Base-by-base conservation (phyloP, 64 coral and sea anemone species). In the Montipora cactus region DNA sequence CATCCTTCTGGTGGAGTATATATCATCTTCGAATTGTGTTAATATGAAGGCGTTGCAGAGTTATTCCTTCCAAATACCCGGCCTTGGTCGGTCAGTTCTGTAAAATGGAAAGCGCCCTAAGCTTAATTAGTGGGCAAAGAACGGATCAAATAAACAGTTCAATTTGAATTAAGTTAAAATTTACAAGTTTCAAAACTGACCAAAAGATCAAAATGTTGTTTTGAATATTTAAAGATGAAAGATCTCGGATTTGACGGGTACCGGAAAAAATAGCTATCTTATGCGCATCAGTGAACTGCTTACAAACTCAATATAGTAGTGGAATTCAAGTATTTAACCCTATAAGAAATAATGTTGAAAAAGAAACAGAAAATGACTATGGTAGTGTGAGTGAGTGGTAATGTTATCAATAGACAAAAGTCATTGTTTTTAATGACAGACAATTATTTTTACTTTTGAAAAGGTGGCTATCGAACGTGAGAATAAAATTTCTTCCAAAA, bases 221-320 rank as follows among this genome's bases (percentile, higher is more conserved):
- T 86, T 86, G 66, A 86, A 86, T 86, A 50, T 86, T 86, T 86
- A 71, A 86, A 86, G 18, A 71, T 71, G 18, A 71, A 86, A 70
- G 37, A 52, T 70, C 10, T 86, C 66, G 13, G 44, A 71, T 49
- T 47, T 45, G n/a, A 72, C 82, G 45, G 82, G 82, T 86, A 86
- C 82, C 82, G 46, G 66, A 47, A 12, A 68, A 58, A 19, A 48
- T 59, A 46, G 3, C 4, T 6, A 55, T 10, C 61, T 47, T 84
- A 69, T 21, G 44, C 44, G 19, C 53, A 81, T 47, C 5, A 49
- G 28, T 4, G 12, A 76, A 71, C 19, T 23, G 5, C 9, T 76
- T 44, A 2, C 25, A 46, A 23, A 23, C 7, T 61, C 79, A 81
- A 22, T 10, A 23, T 14, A n/a, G 46, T 84, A 67, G 59, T 47